These are phyloP conservation scores for Euura saliciscinereae DNA, from an alignment of 1,140 invertebrate genomes.

Conservation along the genomic window DNA sequence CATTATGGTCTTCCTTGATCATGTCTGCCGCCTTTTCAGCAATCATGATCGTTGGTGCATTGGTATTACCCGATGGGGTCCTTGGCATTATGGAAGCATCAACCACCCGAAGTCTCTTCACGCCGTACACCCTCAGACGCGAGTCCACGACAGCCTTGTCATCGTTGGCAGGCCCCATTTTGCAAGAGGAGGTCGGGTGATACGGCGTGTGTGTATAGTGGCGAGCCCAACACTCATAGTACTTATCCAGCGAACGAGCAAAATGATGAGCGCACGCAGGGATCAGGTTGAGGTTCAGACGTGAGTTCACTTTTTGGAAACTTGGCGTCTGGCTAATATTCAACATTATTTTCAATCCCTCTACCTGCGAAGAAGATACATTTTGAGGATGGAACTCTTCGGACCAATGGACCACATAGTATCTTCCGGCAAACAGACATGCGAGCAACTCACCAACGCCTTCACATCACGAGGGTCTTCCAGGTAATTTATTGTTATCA, in stretches of 20 bases:
- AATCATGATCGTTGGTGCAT: slow-evolving; percentile 62
- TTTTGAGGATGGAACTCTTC: no score
- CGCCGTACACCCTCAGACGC: slow-evolving; percentile 60
- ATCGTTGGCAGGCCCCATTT: slow-evolving; percentile 67
- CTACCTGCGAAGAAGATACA: no score
- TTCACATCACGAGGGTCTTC: no score
- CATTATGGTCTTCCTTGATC: slow-evolving; percentile 56
- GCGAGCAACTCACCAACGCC: no score
- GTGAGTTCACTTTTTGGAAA: slow-evolving; percentile 52
- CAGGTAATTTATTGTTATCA: no score
- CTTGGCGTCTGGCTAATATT: no score
- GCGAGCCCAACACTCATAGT: slow-evolving; percentile 63
- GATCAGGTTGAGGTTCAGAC: slow-evolving; percentile 50
- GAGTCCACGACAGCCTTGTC: slow-evolving; percentile 62
- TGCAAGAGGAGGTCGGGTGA: slow-evolving; percentile 69
- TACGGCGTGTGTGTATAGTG: slow-evolving; percentile 62
- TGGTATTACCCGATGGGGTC: slow-evolving; percentile 61
- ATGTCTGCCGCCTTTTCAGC: slow-evolving; percentile 58
- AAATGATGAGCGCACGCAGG: slow-evolving; percentile 56
- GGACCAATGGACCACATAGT: no score
- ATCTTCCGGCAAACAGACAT: no score
- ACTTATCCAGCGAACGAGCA: slow-evolving; percentile 62
- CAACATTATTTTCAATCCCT: no score
- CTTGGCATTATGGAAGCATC: slow-evolving; percentile 65
- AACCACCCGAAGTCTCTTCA: slow-evolving; percentile 60